Conservation (phyloP, 2,113 vertebrate genomes). For the Recurvirostra avosetta region DNA sequence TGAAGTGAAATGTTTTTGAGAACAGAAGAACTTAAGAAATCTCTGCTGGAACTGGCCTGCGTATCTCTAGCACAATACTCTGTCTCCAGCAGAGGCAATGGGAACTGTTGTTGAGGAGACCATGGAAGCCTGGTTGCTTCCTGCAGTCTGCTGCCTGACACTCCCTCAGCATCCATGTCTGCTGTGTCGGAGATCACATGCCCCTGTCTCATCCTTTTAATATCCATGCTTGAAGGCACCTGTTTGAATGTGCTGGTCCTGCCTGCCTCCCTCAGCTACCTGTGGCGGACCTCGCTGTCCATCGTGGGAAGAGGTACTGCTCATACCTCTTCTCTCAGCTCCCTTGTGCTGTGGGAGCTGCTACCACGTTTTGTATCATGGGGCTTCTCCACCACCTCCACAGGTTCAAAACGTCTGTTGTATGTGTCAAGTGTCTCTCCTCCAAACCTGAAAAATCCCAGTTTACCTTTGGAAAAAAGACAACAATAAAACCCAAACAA, state of each 20-base stretch:
- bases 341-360: neutral
- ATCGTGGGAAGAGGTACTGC: neutral
- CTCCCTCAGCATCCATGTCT: neutral
- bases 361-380: neutral
- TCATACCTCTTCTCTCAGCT: neutral
- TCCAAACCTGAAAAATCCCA: neutral
- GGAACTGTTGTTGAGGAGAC: neutral
- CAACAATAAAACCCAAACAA: neutral
- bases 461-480: neutral
- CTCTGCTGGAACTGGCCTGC: accelerated
- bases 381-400: neutral
- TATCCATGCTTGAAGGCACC: neutral
- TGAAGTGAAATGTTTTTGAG: neutral
- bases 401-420: neutral
- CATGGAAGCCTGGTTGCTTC: neutral
- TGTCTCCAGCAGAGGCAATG: neutral
- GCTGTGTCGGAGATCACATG: neutral
- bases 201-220: neutral
- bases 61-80: neutral
- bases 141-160: neutral
- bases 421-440: neutral
- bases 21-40: neutral
- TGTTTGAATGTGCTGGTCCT: neutral
- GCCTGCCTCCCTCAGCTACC: neutral
- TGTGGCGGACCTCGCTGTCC: neutral